Evolutionary conservation across 2,113 vertebrate genomes (phyloP), one percentile per base, ranked within the genome.

Genomic region (Clupea harengus): DNA sequence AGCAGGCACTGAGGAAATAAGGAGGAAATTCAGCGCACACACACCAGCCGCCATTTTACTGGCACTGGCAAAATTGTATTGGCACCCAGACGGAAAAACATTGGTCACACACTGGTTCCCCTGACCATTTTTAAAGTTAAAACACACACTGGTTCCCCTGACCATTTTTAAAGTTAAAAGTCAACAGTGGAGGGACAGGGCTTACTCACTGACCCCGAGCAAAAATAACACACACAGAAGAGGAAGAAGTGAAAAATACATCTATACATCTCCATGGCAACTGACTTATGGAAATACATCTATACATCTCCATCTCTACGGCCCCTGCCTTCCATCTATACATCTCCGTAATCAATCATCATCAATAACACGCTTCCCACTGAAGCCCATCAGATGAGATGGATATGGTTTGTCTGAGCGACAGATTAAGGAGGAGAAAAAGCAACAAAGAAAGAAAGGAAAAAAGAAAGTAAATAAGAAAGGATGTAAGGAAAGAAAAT

Each of bases 131-230:
- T 67, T 67, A 67, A 67, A 67, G 64, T 67, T 39, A 39, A 39
- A 39, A 39, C 64, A 67, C 64, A 67, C 64, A 9, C 64, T 8
- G 64, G 7, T 67, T 67, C 64, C 11, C 64, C 64, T 11, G 64
- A 67, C 8, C 64, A 67, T 28, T 67, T 67, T 67, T 67, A 67
- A 67, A 67, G 64, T 67, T 67, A 28, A 67, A 28, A 67, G 64
- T 67, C 64, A 67, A 67, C 64, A 67, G 64, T 6, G 9, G 25
- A 67, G 64, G 7, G 64, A 10, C 64, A 28, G 64, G 64, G 25
- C 64, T 67, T 67, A 67, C 64, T 67, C 64, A 67, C 8, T 67
- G 64, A 67, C n/a, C 64, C n/a, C 64, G 11, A 9, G n/a, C 64
- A 15, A 67, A 67, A 67, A 25, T 28, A 67, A 67, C 64, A 60